These are phyloP conservation scores for Catocala fraxini DNA, from an alignment of 2,888 invertebrate genomes.

Conservation along the genomic window DNA sequence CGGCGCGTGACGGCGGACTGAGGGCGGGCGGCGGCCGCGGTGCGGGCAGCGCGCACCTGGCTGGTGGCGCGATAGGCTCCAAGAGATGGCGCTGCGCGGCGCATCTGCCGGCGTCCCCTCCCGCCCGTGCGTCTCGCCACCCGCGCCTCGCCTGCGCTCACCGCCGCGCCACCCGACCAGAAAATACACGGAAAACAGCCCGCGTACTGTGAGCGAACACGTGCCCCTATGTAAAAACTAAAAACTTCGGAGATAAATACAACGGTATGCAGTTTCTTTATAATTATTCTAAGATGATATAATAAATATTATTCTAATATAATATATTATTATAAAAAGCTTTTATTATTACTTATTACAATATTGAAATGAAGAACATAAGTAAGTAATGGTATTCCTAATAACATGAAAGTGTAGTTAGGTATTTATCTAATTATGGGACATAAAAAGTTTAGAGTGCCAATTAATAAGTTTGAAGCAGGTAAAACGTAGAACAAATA, in stretches of 20 bases:
- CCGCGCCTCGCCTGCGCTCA: constrained; percentile 51
- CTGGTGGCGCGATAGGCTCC: constrained; percentile 64
- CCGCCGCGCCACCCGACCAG: constrained; percentile 72
- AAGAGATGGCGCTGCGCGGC: constrained; percentile 86
- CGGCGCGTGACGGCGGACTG: constrained; percentile 86
- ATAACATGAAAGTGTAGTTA: too few species aligned
- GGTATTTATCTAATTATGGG: too few species aligned
- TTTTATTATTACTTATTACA: background rate
- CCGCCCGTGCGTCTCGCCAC: constrained; percentile 51
- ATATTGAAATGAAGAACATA: background rate
- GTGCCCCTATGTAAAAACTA: constrained; percentile 82
- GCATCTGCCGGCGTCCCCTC: constrained; percentile 77
- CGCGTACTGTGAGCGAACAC: constrained; percentile 78
- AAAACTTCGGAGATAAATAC: constrained; percentile 72
- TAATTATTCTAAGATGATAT: constrained; percentile 28
- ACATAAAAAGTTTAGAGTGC: too few species aligned
- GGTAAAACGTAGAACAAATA: too few species aligned
- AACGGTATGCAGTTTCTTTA: constrained; percentile 63
- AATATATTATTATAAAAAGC: constrained; percentile 1
- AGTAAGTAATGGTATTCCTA: too few species aligned
- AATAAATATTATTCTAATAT: constrained; percentile 27
- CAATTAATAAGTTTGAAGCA: too few species aligned
- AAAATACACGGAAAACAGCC: constrained; percentile 84
- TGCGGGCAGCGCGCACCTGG: constrained; percentile 82
- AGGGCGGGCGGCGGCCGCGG: constrained; percentile 82